phyloP scores from a whole-genome alignment of 2,888 invertebrate genomes.

The Hydrotaea cyrtoneurina region DNA sequence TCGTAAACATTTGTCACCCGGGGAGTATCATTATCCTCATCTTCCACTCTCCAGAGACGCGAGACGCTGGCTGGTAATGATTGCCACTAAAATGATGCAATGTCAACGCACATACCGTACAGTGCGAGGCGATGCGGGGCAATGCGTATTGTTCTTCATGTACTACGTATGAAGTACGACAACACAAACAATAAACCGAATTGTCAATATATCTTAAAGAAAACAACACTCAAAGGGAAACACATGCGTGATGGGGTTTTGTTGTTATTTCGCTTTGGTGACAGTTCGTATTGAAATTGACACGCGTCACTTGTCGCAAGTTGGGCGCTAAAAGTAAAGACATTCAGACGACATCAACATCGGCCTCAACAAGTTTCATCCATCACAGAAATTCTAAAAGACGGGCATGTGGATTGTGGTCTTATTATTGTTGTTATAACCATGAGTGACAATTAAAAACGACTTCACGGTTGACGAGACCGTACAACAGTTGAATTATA shows the following conservation, averaged over 20 bases:
- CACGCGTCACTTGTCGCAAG: conserved; percentile 66
- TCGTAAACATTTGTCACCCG: conserved; percentile 28
- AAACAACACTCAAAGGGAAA: conserved; percentile 27
- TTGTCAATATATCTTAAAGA: conserved; percentile 19
- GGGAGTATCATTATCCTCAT: neutral
- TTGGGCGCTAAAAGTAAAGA: conserved; percentile 53
- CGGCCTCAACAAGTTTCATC: conserved; percentile 23
- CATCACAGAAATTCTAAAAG: conserved; percentile 20
- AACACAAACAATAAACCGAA: conserved; percentile 26
- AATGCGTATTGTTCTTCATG: neutral
- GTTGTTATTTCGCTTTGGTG: conserved; percentile 40
- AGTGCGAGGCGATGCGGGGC: too few relatives aligned
- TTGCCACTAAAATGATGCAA: conserved; percentile 12
- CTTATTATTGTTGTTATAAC: conserved; percentile 41
- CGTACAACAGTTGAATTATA: conserved; percentile 34
- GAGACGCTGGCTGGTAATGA: neutral
- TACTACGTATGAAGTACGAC: neutral
- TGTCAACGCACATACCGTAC: neutral
- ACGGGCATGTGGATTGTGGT: conserved; percentile 23
- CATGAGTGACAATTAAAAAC: conserved; percentile 49
- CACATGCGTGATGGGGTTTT: neutral
- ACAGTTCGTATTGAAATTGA: conserved; percentile 66
- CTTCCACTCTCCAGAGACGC: conserved; percentile 3
- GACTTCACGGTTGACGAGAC: neutral
- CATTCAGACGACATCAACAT: neutral